phyloP scores from a whole-genome alignment of 2,797 vertebrate species.

The Pangasius sanitwongsei region DNA sequence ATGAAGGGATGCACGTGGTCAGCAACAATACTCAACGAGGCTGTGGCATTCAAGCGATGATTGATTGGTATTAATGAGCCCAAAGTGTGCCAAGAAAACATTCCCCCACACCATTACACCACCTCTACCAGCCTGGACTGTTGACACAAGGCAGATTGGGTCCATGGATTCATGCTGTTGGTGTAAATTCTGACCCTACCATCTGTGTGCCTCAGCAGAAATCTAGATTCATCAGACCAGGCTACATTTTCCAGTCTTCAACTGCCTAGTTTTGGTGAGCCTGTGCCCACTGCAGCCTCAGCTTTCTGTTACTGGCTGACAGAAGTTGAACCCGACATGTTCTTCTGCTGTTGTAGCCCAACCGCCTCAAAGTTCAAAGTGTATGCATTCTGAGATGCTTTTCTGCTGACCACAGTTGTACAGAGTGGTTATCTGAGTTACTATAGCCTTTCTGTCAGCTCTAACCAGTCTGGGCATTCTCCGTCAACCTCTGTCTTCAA shows the following conservation, averaged over 20 bases:
- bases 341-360: neutral
- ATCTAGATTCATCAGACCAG: neutral
- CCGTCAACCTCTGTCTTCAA: neutral
- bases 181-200: neutral
- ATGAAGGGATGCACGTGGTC: neutral
- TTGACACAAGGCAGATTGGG: neutral
- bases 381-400: neutral
- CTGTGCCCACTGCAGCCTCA: neutral
- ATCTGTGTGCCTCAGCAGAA: conserved; percentile 12
- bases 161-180: conserved; percentile 4
- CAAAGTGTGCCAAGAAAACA: neutral
- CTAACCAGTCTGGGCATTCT: neutral
- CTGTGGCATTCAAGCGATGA: neutral
- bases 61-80: neutral
- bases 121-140: neutral
- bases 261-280: neutral
- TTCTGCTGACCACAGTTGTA: neutral
- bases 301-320: neutral
- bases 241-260: neutral
- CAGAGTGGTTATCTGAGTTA: neutral
- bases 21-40: neutral
- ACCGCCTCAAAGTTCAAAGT: neutral
- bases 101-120: neutral
- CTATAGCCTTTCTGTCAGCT: conserved; percentile 1
- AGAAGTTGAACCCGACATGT: neutral